Evolutionary conservation across 1,140 invertebrate species (phyloP).

Genomic region (Scaptomyza hsui): DNA sequence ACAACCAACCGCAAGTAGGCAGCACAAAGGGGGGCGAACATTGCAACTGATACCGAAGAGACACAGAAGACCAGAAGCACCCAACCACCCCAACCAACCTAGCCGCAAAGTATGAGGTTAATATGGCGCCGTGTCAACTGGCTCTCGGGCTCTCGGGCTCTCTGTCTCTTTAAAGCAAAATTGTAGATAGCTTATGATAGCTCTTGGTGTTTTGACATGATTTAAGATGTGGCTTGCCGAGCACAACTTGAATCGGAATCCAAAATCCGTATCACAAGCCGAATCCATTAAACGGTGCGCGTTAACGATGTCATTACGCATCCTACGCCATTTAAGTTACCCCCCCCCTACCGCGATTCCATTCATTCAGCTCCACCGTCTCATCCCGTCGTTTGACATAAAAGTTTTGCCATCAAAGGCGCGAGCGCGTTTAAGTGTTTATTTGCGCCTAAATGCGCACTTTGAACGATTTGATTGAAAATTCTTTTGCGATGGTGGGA

Average conservation of each 20-base stretch:
- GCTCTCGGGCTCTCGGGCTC: neutral
- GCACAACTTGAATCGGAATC: slow-evolving; percentile 20
- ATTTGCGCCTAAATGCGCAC: slow-evolving; percentile 82
- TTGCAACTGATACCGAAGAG: slow-evolving; percentile 67
- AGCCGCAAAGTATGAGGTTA: slow-evolving; percentile 73
- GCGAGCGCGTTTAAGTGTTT: slow-evolving; percentile 81
- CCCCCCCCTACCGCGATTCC: slow-evolving; percentile 2
- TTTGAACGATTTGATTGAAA: slow-evolving; percentile 82
- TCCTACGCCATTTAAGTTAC: slow-evolving; percentile 38
- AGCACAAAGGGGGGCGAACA: slow-evolving; percentile 42
- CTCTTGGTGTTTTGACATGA: slow-evolving; percentile 67
- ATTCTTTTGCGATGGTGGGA: slow-evolving; percentile 47
- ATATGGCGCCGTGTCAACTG: slow-evolving; percentile 37
- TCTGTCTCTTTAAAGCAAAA: slow-evolving; percentile 59
- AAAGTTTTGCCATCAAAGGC: slow-evolving; percentile 76
- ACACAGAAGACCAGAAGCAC: neutral
- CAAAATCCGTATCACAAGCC: slow-evolving; percentile 24
- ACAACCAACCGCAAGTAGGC: slow-evolving; percentile 65
- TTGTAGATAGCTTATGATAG: slow-evolving; percentile 64
- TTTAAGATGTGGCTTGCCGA: slow-evolving; percentile 30
- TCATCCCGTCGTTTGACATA: slow-evolving; percentile 51
- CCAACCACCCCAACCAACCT: neutral
- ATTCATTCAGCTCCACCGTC: too few relatives aligned
- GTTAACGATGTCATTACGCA: slow-evolving; percentile 80
- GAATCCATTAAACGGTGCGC: slow-evolving; percentile 65